Evolutionary conservation across 2,113 vertebrate genomes (phyloP).

Genomic region (Nestor notabilis): DNA sequence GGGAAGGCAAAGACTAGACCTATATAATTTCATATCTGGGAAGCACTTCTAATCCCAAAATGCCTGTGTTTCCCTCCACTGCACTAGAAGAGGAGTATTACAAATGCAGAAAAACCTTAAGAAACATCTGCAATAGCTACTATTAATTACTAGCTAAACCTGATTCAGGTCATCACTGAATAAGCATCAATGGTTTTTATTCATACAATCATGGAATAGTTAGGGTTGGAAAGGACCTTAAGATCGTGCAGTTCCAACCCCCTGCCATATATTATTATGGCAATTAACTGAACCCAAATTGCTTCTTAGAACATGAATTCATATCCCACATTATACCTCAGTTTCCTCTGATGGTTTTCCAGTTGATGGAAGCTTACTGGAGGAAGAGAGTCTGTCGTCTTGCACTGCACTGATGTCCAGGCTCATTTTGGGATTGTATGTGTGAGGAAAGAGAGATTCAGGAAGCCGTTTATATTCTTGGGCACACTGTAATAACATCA

Average conservation of each 20-base stretch:
- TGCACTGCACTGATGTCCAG: slow-evolving; percentile 89
- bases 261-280: neutral
- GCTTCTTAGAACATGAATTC: neutral
- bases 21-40: neutral
- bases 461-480: slow-evolving; percentile 85
- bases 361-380: slow-evolving; percentile 24
- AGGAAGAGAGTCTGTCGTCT: slow-evolving; percentile 68
- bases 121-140: neutral
- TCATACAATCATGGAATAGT: neutral
- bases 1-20: neutral
- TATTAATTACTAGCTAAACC: neutral
- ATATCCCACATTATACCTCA: slow-evolving; percentile 56
- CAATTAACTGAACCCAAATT: neutral
- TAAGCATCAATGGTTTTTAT: neutral
- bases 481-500: slow-evolving; percentile 83
- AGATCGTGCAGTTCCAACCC: neutral
- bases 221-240: neutral
- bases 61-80: neutral
- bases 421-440: slow-evolving; percentile 98
- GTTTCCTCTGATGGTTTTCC: slow-evolving; percentile 22
- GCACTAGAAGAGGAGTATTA: neutral
- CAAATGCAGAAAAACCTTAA: neutral
- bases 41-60: neutral
- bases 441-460: slow-evolving; percentile 94
- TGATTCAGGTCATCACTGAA: neutral